A percentile compares a stretch with the other conserved stretches of the same genome.
phyloP scores from a whole-genome alignment of 2,888 invertebrate genomes.

The Abscondita cerata region DNA sequence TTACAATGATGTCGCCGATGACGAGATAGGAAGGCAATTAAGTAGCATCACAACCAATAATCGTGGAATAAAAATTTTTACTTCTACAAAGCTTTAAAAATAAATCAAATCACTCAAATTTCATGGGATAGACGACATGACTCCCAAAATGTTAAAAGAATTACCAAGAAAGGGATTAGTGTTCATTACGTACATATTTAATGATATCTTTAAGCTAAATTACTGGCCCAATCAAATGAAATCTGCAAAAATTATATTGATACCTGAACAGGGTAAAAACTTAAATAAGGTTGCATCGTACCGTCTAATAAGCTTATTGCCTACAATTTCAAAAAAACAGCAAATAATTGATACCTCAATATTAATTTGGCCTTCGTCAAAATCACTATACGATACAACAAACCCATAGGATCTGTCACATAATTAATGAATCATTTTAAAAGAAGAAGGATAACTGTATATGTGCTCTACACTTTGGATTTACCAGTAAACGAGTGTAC shows the following conservation, averaged over 20 bases:
- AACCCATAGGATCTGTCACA: background rate
- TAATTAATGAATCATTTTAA: background rate
- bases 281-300: background rate
- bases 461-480: background rate
- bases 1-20: conserved; percentile 9
- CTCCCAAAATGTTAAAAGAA: background rate
- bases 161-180: conserved; percentile 4
- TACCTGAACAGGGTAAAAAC: background rate
- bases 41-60: conserved; percentile 6
- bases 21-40: conserved; percentile 9
- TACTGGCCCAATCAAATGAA: background rate
- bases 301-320: background rate
- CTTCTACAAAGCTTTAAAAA: conserved; percentile 3
- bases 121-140: background rate
- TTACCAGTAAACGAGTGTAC: background rate
- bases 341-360: too few relatives aligned
- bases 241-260: conserved; percentile 5
- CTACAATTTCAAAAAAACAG: background rate
- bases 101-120: background rate
- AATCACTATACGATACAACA: background rate
- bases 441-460: background rate
- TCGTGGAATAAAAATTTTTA: conserved; percentile 5
- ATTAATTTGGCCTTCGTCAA: background rate
- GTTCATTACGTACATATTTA: conserved; percentile 4
- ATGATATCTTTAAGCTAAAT: conserved; percentile 1